Base-by-base conservation (phyloP, 1,140 invertebrate genomes). In the Thaumetopoea pityocampa region DNA sequence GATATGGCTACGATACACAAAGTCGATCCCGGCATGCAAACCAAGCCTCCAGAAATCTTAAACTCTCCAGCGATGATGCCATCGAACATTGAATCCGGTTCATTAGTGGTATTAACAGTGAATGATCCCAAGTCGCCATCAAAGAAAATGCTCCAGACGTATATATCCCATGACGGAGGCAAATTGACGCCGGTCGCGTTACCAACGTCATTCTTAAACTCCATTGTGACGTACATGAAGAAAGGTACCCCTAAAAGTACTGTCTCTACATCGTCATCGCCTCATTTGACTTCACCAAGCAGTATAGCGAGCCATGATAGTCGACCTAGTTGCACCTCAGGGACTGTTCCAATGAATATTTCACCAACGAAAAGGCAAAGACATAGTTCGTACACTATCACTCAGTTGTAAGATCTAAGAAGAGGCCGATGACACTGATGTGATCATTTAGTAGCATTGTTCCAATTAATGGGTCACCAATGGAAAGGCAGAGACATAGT, bases 141-240 rank as follows among this genome's bases (percentile, higher is more conserved):
- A 0, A 81, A 82, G 51, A 84, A 81, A 48, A 77, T 80, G 66
- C 37, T 84, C 4, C 80, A 84, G 43, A 84, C 80, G 0, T 84
- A 84, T 36, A 73, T 84, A 23, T 67, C 76, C 1, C 55, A 67
- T 3, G 72, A 60, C 0, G 57, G 51, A 1, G 76, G 76, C 0
- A 55, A 63, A 19, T 19, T 84, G 2, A 77, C 69, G 0, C 76
- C 78, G 0, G 63, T 84, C 0, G 54, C 67, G 2, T 57, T 84
- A 17, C 71, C 73, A 0, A 16, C 66, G 0, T 51, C 41, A 0
- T 51, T 82, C 7, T 49, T 84, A 3, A 80, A 65, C 41, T 74
- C 70, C 6, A 76, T 84, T 0, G 72, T 81, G 0, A 69, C 71
- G n/a, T 84, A 77, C 27, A 74, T 84, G 71, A 79, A 77, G 35